Evolutionary conservation across 2,113 vertebrate species (phyloP).

Genomic region (Cyphomyrus plagiostoma): DNA sequence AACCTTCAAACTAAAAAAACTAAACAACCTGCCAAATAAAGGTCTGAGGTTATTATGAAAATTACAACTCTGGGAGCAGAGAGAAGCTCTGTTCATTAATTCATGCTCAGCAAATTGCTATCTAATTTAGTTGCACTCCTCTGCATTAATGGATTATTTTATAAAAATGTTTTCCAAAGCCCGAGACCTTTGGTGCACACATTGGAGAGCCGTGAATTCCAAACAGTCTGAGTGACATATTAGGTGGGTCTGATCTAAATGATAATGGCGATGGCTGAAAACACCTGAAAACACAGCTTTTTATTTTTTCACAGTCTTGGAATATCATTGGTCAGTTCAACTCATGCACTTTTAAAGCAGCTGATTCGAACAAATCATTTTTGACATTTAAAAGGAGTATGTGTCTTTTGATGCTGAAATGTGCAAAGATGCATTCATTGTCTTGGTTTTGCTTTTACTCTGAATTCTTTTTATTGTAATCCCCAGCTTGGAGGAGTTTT

Average conservation of each 20-base stretch:
- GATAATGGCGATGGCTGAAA: slow-evolving; percentile 82
- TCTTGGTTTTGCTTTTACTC: neutral
- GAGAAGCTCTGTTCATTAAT: slow-evolving; percentile 99
- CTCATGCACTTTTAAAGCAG: slow-evolving; percentile 79
- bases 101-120: slow-evolving; percentile 99
- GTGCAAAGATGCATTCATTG: neutral
- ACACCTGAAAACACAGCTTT: slow-evolving; percentile 72
- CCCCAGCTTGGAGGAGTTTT: neutral
- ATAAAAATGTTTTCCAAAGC: slow-evolving; percentile 99
- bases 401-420: neutral
- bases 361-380: slow-evolving; percentile 46
- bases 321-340: slow-evolving; percentile 76
- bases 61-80: slow-evolving; percentile 99
- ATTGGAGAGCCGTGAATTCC: slow-evolving; percentile 97
- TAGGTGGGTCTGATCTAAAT: slow-evolving; percentile 96
- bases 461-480: neutral
- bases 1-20: slow-evolving; percentile 99
- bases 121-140: slow-evolving; percentile 99
- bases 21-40: slow-evolving; percentile 99
- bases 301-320: slow-evolving; percentile 73
- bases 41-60: slow-evolving; percentile 99
- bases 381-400: neutral
- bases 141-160: slow-evolving; percentile 99
- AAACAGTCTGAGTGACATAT: slow-evolving; percentile 99
- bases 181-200: slow-evolving; percentile 95